These are phyloP conservation scores for Trissolcus basalis DNA, from an alignment of 1,140 invertebrate genomes.

Conservation along the genomic window DNA sequence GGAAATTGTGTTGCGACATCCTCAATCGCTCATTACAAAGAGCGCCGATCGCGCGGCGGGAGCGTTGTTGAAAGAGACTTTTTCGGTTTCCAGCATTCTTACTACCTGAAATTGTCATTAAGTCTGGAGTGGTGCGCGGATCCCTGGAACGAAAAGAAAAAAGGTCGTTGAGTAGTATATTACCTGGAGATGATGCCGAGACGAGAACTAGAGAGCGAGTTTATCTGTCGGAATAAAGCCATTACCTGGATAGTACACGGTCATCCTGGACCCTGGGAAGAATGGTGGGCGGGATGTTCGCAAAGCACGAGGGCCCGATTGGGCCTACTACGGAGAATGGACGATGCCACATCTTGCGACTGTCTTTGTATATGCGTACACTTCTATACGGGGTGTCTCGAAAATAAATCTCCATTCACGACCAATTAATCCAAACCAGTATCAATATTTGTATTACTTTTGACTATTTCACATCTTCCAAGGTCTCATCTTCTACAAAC, in stretches of 20 bases:
- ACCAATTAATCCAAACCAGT: constrained; percentile 22
- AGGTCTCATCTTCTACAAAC: too few relatives aligned
- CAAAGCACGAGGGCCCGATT: constrained; percentile 47
- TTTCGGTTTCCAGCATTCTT: constrained; percentile 62
- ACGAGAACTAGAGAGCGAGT: constrained; percentile 62
- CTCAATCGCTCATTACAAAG: constrained; percentile 49
- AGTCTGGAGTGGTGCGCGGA: constrained; percentile 53
- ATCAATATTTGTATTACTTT: constrained; percentile 1
- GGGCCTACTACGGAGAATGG: constrained; percentile 52
- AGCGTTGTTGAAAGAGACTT: constrained; percentile 58
- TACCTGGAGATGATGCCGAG: constrained; percentile 60
- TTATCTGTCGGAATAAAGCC: constrained; percentile 68
- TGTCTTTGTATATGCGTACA: constrained; percentile 41
- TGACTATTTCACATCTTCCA: not conserved
- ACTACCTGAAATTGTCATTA: constrained; percentile 68
- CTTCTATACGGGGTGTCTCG: constrained; percentile 53
- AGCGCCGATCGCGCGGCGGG: constrained; percentile 44
- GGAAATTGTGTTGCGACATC: constrained; percentile 62
- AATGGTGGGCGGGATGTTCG: constrained; percentile 59
- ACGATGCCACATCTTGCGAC: constrained; percentile 38
- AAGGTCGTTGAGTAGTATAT: constrained; percentile 61
- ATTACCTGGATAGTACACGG: constrained; percentile 65
- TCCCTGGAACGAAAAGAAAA: constrained; percentile 52
- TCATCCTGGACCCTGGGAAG: constrained; percentile 58
- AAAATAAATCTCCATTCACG: constrained; percentile 27